Conservation (phyloP, 2,888 invertebrate genomes). For the Fragum sueziense region DNA sequence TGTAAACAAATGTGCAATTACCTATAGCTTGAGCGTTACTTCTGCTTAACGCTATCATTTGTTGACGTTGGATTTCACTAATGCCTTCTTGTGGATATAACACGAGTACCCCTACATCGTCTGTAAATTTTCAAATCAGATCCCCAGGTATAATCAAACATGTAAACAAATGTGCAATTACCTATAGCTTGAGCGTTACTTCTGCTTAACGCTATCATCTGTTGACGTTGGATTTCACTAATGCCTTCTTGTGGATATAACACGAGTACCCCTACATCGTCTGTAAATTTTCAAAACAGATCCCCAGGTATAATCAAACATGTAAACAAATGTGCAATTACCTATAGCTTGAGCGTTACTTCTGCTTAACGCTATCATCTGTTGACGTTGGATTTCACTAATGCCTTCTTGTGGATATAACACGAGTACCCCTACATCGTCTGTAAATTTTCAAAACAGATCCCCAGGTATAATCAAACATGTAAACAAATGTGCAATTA, state of each 20-base stretch:
- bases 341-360: conserved; percentile 71
- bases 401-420: conserved; percentile 77
- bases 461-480: too few species aligned
- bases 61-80: conserved; percentile 75
- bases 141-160: too few species aligned
- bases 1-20: too few species aligned
- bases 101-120: conserved; percentile 66
- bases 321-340: too few species aligned
- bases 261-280: conserved; percentile 66
- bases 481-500: too few species aligned
- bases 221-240: conserved; percentile 75
- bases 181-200: conserved; percentile 71
- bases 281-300: neutral
- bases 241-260: conserved; percentile 77
- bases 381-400: conserved; percentile 75
- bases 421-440: conserved; percentile 66
- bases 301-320: too few species aligned
- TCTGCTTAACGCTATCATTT: conserved; percentile 74
- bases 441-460: neutral
- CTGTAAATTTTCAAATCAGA: too few species aligned
- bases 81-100: conserved; percentile 77
- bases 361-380: conserved; percentile 74
- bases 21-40: conserved; percentile 71
- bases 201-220: conserved; percentile 74
- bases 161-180: too few species aligned